Evolutionary conservation across 2,113 vertebrate species (phyloP), one percentile per base, ranked within the genome.

Genomic region (Chascanopsetta lugubris): DNA sequence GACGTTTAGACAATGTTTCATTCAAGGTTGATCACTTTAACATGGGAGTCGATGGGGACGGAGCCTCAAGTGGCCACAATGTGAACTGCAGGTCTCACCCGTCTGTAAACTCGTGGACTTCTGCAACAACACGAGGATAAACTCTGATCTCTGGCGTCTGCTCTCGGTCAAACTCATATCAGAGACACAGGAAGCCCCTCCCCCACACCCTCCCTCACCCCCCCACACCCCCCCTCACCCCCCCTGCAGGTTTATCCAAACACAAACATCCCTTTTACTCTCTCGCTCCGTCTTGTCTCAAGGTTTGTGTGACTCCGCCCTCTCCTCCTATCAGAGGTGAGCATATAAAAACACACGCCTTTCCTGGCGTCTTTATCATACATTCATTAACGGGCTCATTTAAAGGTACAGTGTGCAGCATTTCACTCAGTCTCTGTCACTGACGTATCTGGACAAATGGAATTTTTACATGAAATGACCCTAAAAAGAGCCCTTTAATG

Each of bases 181-280:
- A 61, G 29, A 49, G 55, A 20, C 13, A 8, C 17, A 72, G 85
- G 82, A 79, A 76, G 67, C 74, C 9, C 43, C 72, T 69, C 81
- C 76, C 73, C 4, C 29, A 64, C 48, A 46, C 6, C 7, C 64
- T 34, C 63, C 18, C 21, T 60, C 46, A n/a, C n/a, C 75, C 62
- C 66, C 76, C 53, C 50, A 15, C 1, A 38, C 15, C 8, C 38
- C 7, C 2, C 38, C 4, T n/a, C 12, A 34, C 13, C 45, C 45
- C 13, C 56, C 59, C 54, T 2, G 34, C 43, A 68, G 9, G 11
- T n/a, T 50, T 67, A 84, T 79, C 76, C 66, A 40, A 60, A 84
- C 25, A 85, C 55, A 79, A 84, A 84, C 79, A 77, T 79, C 80
- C 75, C 6, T 79, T 65, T 59, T 71, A 59, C 64, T 42, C 43